A percentile compares a stretch with the other conserved stretches of the same genome.
These are phyloP conservation scores for Corythornis vintsioides DNA, from an alignment of 2,113 vertebrate species.

Conservation along the genomic window DNA sequence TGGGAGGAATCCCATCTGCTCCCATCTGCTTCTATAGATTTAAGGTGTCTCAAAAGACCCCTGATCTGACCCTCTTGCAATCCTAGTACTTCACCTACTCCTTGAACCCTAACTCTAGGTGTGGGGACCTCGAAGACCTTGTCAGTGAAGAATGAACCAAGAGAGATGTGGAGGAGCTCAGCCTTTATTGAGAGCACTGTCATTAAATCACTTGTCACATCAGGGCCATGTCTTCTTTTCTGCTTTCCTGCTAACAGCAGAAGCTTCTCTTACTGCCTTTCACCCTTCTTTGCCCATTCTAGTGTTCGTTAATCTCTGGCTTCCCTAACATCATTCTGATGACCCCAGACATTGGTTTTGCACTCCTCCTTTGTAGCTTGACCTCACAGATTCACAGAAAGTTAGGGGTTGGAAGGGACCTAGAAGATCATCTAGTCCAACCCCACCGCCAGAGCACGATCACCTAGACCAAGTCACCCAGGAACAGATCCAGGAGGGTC, in stretches of 20 bases:
- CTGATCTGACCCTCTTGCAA: not conserved
- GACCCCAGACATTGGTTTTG: not conserved
- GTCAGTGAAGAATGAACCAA: not conserved
- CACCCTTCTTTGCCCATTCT: not conserved
- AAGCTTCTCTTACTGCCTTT: not conserved
- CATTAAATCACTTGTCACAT: not conserved
- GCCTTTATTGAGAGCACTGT: not conserved
- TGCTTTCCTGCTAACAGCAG: not conserved
- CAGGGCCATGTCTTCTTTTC: not conserved
- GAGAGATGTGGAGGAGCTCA: not conserved
- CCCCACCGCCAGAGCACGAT: no score
- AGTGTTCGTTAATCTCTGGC: not conserved
- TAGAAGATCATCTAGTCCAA: no score
- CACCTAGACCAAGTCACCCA: no score
- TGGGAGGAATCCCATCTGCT: not conserved
- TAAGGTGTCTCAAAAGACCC: not conserved
- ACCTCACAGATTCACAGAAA: not conserved
- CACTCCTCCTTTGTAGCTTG: not conserved
- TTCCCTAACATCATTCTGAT: not conserved
- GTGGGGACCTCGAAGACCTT: not conserved
- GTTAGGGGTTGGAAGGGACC: no score
- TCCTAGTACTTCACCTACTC: not conserved
- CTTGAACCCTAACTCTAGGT: not conserved
- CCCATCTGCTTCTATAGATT: not conserved
- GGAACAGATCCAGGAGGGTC: no score